Evolutionary conservation across 2,113 vertebrate species (phyloP), one percentile per base, ranked within the genome.

Genomic region (Thalassoma bifasciatum): DNA sequence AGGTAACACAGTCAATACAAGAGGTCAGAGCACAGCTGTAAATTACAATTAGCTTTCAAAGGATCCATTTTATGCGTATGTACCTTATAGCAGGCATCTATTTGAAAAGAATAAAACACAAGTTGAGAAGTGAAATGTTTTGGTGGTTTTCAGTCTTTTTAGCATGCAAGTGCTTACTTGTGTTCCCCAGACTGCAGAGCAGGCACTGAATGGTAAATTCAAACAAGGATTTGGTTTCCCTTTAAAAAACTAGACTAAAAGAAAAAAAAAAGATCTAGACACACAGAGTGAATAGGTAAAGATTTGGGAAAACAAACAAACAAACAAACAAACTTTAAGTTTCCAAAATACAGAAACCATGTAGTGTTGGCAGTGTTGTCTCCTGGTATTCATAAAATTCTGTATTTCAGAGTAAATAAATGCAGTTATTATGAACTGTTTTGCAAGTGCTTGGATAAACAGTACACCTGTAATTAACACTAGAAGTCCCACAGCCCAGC

Each of bases 131-230:
- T 63, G 57, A 72, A 64, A 71, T 63, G 13, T 47, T 51, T 42
- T 67, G 56, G 72, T 77, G 38, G 53, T 82, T 82, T 80, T 26
- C 26, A 50, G 57, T 49, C 59, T 61, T 52, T 60, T 84, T 77
- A 81, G 64, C 61, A 85, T 88, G 66, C 82, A 82, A 66, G 49
- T 68, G 72, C 70, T 61, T 22, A 62, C 77, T 66, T 71, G 17
- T 70, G 73, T 81, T 81, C 10, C 67, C 68, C 19, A 54, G 77
- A 81, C 58, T 77, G 50, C 38, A 72, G 72, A 50, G 30, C 73
- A 49, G 58, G 64, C 61, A 57, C 58, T 82, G 82, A 86, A 86
- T 84, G 47, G 58, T 73, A 80, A 87, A 77, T 30, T 72, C 66
- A 71, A 66, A 56, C 52, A 77, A 46, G 58, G 76, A 77, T 61